Evolutionary conservation across 1,140 invertebrate species (phyloP).

Genomic region (Sarcophaga bullata): DNA sequence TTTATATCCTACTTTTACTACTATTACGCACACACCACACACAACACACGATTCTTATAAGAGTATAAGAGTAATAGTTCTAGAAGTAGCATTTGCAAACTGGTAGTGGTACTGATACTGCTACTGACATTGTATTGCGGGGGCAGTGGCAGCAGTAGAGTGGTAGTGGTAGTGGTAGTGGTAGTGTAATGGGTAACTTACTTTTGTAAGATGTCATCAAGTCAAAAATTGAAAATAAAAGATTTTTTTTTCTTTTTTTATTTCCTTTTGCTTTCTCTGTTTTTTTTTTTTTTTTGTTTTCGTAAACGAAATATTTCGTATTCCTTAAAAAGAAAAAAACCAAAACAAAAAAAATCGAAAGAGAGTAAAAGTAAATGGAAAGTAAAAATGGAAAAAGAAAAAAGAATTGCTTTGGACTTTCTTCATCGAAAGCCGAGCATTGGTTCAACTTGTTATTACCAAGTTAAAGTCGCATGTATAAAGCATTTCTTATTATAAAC

Average conservation of each 20-base stretch:
- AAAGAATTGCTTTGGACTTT: neutral
- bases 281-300: neutral
- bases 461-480: neutral
- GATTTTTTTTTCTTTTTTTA: neutral
- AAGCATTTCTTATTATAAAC: neutral
- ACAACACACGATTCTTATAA: neutral
- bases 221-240: slow-evolving; percentile 19
- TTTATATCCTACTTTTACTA: neutral
- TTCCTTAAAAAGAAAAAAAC: neutral
- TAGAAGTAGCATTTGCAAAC: no score
- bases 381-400: slow-evolving; percentile 12
- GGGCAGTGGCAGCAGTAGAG: neutral
- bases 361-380: slow-evolving; percentile 12
- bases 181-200: neutral
- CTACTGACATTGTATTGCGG: no score
- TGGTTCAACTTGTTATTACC: no score
- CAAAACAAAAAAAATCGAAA: neutral
- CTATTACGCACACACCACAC: neutral
- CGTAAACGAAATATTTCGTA: neutral
- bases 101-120: no score
- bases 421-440: no score
- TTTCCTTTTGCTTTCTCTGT: no score
- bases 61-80: no score
- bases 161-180: neutral
- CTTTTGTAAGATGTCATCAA: slow-evolving; percentile 13